Evolutionary conservation across 2,888 invertebrate species (phyloP).

Genomic region (Andrena minutula): DNA sequence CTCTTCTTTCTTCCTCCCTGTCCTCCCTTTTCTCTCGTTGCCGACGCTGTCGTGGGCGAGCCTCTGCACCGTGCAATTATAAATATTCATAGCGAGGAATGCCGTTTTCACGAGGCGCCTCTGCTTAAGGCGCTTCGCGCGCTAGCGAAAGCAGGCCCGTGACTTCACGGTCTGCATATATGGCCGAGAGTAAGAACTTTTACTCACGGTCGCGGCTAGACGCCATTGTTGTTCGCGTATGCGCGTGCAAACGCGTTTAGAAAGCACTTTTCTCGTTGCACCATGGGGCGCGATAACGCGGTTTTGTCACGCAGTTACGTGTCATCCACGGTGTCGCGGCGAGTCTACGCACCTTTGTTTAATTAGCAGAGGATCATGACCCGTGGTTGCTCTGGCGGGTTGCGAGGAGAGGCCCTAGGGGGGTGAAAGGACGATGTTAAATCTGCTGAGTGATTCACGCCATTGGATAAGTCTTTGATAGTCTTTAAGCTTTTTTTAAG

Average conservation of each 20-base stretch:
- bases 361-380: not conserved
- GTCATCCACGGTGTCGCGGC: not conserved
- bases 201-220: slow-evolving; percentile 71
- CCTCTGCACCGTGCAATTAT: slow-evolving; percentile 38
- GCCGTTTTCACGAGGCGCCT: slow-evolving; percentile 59
- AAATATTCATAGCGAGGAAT: slow-evolving; percentile 63
- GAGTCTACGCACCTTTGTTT: not conserved
- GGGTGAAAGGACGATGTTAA: not conserved
- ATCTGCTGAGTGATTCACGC: not conserved
- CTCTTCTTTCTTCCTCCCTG: not conserved
- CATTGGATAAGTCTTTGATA: no score
- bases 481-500: no score
- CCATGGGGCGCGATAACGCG: slow-evolving; percentile 43
- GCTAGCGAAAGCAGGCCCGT: slow-evolving; percentile 73
- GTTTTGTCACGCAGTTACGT: slow-evolving; percentile 36
- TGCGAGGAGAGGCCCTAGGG: not conserved
- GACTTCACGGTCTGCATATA: slow-evolving; percentile 78
- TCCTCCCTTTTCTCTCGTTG: not conserved
- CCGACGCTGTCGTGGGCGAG: not conserved
- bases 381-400: not conserved
- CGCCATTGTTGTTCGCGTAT: slow-evolving; percentile 47
- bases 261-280: slow-evolving; percentile 61
- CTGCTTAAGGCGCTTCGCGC: slow-evolving; percentile 33
- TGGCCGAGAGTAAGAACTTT: slow-evolving; percentile 75
- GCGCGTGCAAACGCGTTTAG: slow-evolving; percentile 62